Evolutionary conservation across 2,888 invertebrate species (phyloP), one percentile per base, ranked within the genome.

Genomic region (Thyatira batis): DNA sequence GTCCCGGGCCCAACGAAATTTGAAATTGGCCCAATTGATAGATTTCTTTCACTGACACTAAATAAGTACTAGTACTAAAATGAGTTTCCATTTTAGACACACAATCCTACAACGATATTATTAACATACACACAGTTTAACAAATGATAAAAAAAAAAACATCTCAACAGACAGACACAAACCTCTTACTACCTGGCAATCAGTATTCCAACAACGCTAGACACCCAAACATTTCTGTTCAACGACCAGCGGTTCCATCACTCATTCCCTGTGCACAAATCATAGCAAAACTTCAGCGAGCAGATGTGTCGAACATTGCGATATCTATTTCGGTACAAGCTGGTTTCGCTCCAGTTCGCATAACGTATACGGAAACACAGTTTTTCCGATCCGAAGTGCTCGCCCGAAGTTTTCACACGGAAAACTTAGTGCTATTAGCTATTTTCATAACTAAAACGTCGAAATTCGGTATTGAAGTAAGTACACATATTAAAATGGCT

Each of bases 221-320:
- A 58, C 57, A 53, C 57, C 55, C 53, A 56, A 58, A 63, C 56
- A 58, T 52, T 60, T 39, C 50, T 53, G 48, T 51, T 23, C 52
- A 33, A 52, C 21, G 17, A 52, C 62, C 59, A 55, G 52, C 56
- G 17, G 59, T 65, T 55, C 55, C 52, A 65, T 61, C 63, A 61
- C 52, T 69, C 60, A 64, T 52, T 58, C 51, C 52, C 59, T 58
- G 57, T 62, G 55, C 67, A 64, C 71, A 67, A 67, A 73, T 76
- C 73, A 71, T 64, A 58, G 58, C 45, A 60, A 27, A 73, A 76
- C 66, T 76, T 74, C 54, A 54, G 55, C 45, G 58, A 65, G 50
- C 82, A 81, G 74, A 73, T 82, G 82, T 54, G 69, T 68, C 61
- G 59, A 65, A 74, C 70, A 71, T 63, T 59, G 54, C 61, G 60